Evolutionary conservation across 2,888 invertebrate genomes (phyloP).

Genomic region (Nowickia ferox): DNA sequence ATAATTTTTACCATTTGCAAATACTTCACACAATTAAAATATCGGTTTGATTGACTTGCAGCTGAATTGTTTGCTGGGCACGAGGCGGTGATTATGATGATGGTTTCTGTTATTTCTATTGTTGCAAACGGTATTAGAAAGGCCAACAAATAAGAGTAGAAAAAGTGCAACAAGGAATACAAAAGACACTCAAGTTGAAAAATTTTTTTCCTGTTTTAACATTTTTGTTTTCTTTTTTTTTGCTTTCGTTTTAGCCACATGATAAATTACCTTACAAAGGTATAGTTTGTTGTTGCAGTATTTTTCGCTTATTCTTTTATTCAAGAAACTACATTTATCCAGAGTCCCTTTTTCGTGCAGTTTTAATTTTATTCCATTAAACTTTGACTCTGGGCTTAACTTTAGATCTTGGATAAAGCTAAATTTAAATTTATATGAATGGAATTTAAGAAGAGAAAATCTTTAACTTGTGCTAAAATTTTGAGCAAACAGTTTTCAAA

Average conservation of each 20-base stretch:
- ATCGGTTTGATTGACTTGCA: not conserved
- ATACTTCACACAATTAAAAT: too few species aligned
- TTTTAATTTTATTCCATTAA: slow-evolving; percentile 66
- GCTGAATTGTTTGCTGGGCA: not conserved
- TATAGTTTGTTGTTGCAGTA: slow-evolving; percentile 30
- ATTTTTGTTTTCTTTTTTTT: not conserved
- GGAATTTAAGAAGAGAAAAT: not conserved
- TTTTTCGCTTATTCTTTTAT: slow-evolving; percentile 11
- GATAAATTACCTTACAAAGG: slow-evolving; percentile 67
- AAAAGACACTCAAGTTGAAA: slow-evolving; percentile 43
- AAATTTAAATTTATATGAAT: not conserved
- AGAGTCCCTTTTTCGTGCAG: not conserved
- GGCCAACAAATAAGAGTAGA: slow-evolving; percentile 27
- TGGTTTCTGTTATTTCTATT: slow-evolving; percentile 15
- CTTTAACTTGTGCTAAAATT: not conserved
- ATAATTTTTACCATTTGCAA: too few species aligned
- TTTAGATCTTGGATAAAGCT: slow-evolving; percentile 20
- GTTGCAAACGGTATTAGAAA: slow-evolving; percentile 43
- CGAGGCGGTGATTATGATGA: slow-evolving; percentile 34
- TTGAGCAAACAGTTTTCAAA: not conserved
- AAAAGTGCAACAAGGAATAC: slow-evolving; percentile 32
- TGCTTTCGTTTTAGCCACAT: slow-evolving; percentile 54
- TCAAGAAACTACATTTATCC: not conserved
- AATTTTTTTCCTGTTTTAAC: slow-evolving; percentile 27
- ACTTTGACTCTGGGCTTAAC: slow-evolving; percentile 59